A percentile compares a stretch with the other conserved stretches of the same genome.
These are phyloP conservation scores for Dicerorhinus sumatrensis DNA, from an alignment of 2,113 vertebrate genomes.

Conservation along the genomic window DNA sequence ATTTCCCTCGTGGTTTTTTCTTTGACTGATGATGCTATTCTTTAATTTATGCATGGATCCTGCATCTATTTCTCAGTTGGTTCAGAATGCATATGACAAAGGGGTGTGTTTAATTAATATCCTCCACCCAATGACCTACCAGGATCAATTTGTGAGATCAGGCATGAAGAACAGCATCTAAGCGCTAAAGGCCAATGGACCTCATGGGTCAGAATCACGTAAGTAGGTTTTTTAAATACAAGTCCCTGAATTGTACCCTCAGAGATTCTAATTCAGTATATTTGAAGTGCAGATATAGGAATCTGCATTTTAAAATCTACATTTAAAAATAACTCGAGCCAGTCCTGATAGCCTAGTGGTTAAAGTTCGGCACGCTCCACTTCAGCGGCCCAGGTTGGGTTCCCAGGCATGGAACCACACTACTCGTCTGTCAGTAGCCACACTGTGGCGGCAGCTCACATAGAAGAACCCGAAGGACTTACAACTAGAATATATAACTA, in stretches of 20 bases:
- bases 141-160: conserved; percentile 3
- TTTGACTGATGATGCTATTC: conserved; percentile 32
- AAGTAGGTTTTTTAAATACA: neutral
- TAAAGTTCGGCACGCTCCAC: too few species aligned
- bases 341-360: too few species aligned
- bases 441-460: too few species aligned
- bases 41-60: neutral
- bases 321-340: neutral
- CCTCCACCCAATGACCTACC: neutral
- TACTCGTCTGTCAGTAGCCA: too few species aligned
- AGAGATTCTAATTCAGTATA: conserved; percentile 22
- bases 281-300: neutral
- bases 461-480: too few species aligned
- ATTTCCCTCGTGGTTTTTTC: conserved; percentile 39
- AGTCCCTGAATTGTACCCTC: neutral
- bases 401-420: too few species aligned
- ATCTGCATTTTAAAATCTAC: neutral
- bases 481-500: too few species aligned
- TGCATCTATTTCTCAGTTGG: neutral
- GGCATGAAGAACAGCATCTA: neutral
- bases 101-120: neutral
- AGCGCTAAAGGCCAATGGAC: neutral
- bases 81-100: conserved; percentile 13
- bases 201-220: neutral
- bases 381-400: too few species aligned